phyloP scores from a whole-genome alignment of 2,113 vertebrate species.

The Amphilophus citrinellus region DNA sequence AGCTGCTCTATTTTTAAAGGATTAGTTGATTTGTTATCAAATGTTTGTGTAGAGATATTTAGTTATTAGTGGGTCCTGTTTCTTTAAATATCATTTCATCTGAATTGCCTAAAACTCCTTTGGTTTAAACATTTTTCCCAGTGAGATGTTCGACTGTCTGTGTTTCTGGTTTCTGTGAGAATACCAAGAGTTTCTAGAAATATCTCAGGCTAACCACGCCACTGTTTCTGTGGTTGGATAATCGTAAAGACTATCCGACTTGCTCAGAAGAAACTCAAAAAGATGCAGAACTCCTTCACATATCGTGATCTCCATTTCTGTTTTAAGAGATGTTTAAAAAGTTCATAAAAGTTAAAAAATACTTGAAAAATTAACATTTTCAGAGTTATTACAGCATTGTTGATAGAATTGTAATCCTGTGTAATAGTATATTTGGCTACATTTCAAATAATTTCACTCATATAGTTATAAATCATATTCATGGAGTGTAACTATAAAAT shows the following conservation, averaged over 20 bases:
- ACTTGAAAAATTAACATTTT: not conserved
- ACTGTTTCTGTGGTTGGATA: conserved; percentile 54
- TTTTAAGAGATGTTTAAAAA: not conserved
- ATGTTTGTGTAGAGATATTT: conserved; percentile 4
- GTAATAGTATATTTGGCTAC: not conserved
- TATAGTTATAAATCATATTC: not conserved
- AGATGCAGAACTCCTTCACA: conserved; percentile 22
- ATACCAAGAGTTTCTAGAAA: conserved; percentile 67
- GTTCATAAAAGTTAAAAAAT: not conserved
- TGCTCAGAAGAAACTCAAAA: conserved; percentile 27
- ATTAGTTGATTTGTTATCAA: conserved; percentile 6
- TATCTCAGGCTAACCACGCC: conserved; percentile 53
- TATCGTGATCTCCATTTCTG: not conserved
- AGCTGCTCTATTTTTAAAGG: conserved; percentile 8
- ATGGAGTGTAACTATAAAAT: not conserved
- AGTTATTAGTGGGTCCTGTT: conserved; percentile 2
- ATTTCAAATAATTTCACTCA: not conserved
- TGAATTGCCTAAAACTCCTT: conserved; percentile 34
- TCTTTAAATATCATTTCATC: conserved; percentile 34
- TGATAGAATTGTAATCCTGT: not conserved
- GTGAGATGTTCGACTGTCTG: conserved; percentile 55
- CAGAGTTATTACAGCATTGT: not conserved
- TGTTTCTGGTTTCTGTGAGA: conserved; percentile 62
- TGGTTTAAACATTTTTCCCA: conserved; percentile 50
- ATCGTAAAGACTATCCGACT: conserved; percentile 60